These are phyloP conservation scores for Drosophila lutescens DNA, from an alignment of 2,888 invertebrate species.

Conservation along the genomic window DNA sequence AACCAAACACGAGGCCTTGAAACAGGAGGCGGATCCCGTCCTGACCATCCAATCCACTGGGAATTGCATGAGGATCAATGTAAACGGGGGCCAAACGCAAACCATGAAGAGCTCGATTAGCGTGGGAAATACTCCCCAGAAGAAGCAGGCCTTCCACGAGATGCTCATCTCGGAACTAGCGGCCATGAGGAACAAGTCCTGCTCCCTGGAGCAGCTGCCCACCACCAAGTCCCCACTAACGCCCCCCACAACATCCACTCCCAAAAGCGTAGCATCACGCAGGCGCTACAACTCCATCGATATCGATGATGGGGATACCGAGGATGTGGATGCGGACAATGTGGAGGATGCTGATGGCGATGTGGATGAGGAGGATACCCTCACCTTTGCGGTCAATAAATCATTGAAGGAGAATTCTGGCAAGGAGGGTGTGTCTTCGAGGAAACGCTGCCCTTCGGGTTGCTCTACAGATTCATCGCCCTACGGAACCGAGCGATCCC, in stretches of 20 bases:
- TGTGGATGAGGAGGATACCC: conserved; percentile 68
- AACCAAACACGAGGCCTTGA: conserved; percentile 78
- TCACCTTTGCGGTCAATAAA: conserved; percentile 73
- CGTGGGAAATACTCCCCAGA: conserved; percentile 80
- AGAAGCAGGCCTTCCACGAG: conserved; percentile 86
- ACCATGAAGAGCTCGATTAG: conserved; percentile 61
- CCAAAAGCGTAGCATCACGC: conserved; percentile 55
- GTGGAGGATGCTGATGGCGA: conserved; percentile 80
- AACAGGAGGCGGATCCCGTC: conserved; percentile 62
- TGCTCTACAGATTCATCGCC: conserved; percentile 84
- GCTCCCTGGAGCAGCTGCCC: conserved; percentile 82
- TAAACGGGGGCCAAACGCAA: conserved; percentile 50
- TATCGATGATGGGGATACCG: conserved; percentile 72
- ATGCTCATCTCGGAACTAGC: conserved; percentile 89
- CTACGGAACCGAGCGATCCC: conserved; percentile 83
- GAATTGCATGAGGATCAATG: conserved; percentile 80
- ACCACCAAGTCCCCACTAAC: conserved; percentile 59
- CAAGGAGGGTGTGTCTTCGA: conserved; percentile 63
- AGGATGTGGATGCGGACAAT: conserved; percentile 81
- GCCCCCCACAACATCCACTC: conserved; percentile 23
- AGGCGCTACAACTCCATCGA: conserved; percentile 75
- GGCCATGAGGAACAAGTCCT: conserved; percentile 86
- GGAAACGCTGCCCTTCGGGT: conserved; percentile 83
- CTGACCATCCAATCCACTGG: conserved; percentile 65
- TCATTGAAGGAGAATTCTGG: conserved; percentile 59